Conservation (phyloP, 2,113 vertebrate species). For the Eublepharis macularius region DNA sequence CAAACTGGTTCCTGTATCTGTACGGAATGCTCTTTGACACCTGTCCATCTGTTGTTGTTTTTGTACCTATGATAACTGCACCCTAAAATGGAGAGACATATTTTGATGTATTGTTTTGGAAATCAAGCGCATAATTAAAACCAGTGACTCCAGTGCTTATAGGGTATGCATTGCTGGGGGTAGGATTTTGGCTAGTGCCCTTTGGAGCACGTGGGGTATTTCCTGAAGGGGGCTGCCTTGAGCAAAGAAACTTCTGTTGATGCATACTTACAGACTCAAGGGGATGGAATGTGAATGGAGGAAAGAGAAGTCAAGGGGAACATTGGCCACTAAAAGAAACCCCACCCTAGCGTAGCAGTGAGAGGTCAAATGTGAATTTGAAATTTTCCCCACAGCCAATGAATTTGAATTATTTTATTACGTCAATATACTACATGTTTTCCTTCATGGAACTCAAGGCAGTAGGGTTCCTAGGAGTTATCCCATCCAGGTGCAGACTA, state of each 20-base stretch:
- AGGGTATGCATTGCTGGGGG: not conserved
- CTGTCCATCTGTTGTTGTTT: not conserved
- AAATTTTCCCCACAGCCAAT: too few species aligned
- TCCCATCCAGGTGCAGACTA: too few species aligned
- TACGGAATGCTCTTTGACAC: not conserved
- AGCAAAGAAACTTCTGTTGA: not conserved
- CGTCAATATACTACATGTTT: too few species aligned
- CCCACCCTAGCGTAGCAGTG: too few species aligned
- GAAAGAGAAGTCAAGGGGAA: too few species aligned
- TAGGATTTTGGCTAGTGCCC: not conserved
- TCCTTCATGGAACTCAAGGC: too few species aligned
- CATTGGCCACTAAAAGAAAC: too few species aligned
- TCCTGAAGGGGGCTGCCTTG: not conserved
- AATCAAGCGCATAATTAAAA: constrained; percentile 45
- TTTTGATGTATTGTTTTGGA: constrained; percentile 16
- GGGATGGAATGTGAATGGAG: too few species aligned
- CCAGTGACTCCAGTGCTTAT: accelerated
- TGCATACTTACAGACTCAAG: too few species aligned
- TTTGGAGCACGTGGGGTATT: not conserved
- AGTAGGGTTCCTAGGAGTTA: too few species aligned
- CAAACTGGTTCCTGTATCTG: not conserved
- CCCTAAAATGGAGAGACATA: accelerated
- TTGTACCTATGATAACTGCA: not conserved
- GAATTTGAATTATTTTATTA: too few species aligned
- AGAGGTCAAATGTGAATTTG: too few species aligned